Conservation (phyloP, 2,888 invertebrate species). For the Doris montereyensis region DNA sequence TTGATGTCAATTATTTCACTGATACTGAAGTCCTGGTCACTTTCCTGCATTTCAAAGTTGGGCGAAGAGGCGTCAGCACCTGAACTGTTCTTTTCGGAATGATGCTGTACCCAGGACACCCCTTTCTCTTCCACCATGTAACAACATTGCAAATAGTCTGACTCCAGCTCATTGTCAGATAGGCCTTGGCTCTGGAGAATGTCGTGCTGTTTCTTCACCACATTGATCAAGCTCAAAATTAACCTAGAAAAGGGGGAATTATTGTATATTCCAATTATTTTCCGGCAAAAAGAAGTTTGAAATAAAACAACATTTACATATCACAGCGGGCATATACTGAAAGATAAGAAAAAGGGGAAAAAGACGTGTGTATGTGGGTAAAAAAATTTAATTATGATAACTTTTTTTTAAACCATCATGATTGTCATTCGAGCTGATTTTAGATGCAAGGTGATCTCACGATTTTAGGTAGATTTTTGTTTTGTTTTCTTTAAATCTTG, state of each 20-base stretch:
- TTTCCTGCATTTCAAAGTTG: conserved; percentile 40
- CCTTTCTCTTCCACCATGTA: conserved; percentile 56
- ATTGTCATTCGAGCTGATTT: too few species aligned
- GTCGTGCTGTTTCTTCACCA: conserved; percentile 58
- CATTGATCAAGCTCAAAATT: conserved; percentile 51
- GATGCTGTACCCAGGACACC: conserved; percentile 54
- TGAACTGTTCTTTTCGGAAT: neutral
- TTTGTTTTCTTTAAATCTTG: too few species aligned
- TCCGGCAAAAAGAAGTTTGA: neutral
- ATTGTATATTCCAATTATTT: neutral
- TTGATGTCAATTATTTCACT: conserved; percentile 46
- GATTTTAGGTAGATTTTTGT: too few species aligned
- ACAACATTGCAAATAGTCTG: conserved; percentile 52
- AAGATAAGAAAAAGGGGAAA: too few species aligned
- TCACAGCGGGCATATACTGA: neutral
- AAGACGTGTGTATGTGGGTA: too few species aligned
- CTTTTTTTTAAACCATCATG: too few species aligned
- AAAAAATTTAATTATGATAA: too few species aligned
- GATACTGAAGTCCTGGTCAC: conserved; percentile 37
- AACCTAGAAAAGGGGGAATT: conserved; percentile 47
- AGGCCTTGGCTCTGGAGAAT: conserved; percentile 58
- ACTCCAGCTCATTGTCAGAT: conserved; percentile 54
- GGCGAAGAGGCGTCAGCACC: neutral
- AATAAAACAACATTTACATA: neutral
- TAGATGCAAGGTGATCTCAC: too few species aligned